A percentile compares a stretch with the other conserved stretches of the same genome.
Conservation (phyloP, 2,888 invertebrate species). For the Microctonus brassicae region DNA sequence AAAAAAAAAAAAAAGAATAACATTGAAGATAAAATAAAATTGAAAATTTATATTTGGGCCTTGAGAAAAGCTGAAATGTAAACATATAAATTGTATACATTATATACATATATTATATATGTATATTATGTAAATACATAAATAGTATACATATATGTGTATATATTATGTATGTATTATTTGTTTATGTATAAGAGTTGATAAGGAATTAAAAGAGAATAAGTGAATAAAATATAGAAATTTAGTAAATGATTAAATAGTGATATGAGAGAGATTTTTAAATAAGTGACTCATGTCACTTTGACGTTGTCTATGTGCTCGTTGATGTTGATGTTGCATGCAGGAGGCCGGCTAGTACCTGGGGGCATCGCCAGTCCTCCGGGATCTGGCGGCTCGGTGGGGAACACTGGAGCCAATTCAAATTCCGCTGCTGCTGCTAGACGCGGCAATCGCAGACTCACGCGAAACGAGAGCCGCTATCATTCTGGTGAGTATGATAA, state of each 20-base stretch:
- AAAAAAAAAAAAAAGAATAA: not conserved
- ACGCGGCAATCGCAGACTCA: constrained; percentile 89
- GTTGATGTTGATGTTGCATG: constrained; percentile 71
- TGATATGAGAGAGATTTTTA: no score
- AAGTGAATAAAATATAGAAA: not conserved
- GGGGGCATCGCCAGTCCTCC: constrained; percentile 68
- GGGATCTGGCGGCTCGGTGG: constrained; percentile 72
- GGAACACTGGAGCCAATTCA: constrained; percentile 54
- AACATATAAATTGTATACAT: not conserved
- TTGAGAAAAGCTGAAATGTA: not conserved
- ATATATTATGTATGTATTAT: not conserved
- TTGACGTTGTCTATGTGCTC: constrained; percentile 13
- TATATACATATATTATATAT: not conserved
- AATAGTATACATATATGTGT: no score
- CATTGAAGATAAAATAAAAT: not conserved
- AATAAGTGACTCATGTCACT: constrained; percentile 16
- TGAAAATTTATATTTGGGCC: not conserved
- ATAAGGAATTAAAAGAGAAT: not conserved
- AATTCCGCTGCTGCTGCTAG: constrained; percentile 73
- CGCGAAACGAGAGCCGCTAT: constrained; percentile 94
- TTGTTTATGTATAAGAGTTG: no score
- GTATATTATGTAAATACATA: not conserved
- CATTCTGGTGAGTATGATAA: constrained; percentile 89
- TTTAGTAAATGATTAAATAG: no score
- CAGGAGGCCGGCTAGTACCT: constrained; percentile 67